Evolutionary conservation across 1,140 invertebrate genomes (phyloP).

Genomic region (Megalonaias nervosa): DNA sequence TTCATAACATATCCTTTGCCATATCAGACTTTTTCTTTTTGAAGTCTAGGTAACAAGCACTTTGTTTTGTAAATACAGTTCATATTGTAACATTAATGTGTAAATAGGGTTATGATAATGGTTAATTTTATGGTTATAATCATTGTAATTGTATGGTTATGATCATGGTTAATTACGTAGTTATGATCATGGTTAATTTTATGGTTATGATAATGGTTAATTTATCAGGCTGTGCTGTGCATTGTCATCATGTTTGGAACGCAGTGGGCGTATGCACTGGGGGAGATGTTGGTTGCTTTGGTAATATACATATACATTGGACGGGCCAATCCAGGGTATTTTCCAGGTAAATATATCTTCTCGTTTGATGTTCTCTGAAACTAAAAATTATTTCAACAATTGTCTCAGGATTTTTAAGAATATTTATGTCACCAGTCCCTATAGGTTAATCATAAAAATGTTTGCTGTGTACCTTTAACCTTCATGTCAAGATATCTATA

Average conservation of each 20-base stretch:
- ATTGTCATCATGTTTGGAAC: conserved; percentile 93
- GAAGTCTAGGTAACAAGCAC: no score
- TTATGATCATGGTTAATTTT: conserved; percentile 35
- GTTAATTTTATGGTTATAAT: not conserved
- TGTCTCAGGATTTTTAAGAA: not conserved
- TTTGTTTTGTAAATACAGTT: no score
- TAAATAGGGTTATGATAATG: not conserved
- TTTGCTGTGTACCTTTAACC: not conserved
- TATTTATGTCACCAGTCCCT: not conserved
- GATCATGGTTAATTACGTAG: not conserved
- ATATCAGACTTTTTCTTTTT: no score
- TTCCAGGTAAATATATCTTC: conserved; percentile 80
- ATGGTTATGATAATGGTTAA: conserved; percentile 17
- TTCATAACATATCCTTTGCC: no score
- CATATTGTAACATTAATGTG: no score
- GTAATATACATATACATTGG: conserved; percentile 95
- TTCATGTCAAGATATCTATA: not conserved
- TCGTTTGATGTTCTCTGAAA: not conserved
- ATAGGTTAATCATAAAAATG: not conserved
- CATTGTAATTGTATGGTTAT: not conserved
- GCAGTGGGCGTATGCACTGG: conserved; percentile 91
- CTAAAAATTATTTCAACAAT: no score
- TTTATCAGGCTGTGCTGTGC: conserved; percentile 84
- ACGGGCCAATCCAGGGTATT: conserved; percentile 93
- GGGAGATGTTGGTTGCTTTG: conserved; percentile 85